Conservation (phyloP, 2,113 vertebrate species). For the Meriones unguiculatus region DNA sequence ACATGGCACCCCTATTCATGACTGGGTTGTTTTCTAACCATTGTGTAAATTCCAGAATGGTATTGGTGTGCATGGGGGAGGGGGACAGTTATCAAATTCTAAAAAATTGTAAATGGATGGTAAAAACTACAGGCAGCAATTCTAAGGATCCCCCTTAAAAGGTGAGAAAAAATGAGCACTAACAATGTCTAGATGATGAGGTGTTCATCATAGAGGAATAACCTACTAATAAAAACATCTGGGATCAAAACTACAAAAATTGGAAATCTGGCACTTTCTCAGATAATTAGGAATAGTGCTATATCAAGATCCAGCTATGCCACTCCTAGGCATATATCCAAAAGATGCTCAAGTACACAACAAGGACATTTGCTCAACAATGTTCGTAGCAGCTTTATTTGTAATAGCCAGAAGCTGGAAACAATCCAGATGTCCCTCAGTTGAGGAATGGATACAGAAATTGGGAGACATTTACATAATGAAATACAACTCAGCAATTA, state of each 20-base stretch:
- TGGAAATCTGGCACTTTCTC: too few species aligned
- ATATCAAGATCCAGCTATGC: too few species aligned
- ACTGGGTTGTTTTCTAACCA: neutral
- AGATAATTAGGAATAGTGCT: too few species aligned
- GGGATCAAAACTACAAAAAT: neutral
- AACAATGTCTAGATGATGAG: neutral
- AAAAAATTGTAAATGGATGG: neutral
- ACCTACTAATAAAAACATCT: neutral
- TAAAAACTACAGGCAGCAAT: neutral
- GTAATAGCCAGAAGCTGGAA: too few species aligned
- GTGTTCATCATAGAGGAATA: slow-evolving; percentile 39
- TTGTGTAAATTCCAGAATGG: neutral
- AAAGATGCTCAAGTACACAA: too few species aligned
- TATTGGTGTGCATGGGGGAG: neutral
- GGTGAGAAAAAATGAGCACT: neutral
- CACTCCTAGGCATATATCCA: too few species aligned
- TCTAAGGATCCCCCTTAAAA: slow-evolving; percentile 6
- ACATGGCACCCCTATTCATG: slow-evolving; percentile 45
- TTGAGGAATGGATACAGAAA: too few species aligned
- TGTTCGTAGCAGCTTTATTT: too few species aligned
- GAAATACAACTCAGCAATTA: too few species aligned
- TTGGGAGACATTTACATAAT: too few species aligned
- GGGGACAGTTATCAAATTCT: neutral
- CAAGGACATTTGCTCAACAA: too few species aligned
- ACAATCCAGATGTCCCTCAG: too few species aligned